These are phyloP conservation scores for Zele albiditarsus DNA, from an alignment of 2,888 invertebrate genomes.

Conservation along the genomic window DNA sequence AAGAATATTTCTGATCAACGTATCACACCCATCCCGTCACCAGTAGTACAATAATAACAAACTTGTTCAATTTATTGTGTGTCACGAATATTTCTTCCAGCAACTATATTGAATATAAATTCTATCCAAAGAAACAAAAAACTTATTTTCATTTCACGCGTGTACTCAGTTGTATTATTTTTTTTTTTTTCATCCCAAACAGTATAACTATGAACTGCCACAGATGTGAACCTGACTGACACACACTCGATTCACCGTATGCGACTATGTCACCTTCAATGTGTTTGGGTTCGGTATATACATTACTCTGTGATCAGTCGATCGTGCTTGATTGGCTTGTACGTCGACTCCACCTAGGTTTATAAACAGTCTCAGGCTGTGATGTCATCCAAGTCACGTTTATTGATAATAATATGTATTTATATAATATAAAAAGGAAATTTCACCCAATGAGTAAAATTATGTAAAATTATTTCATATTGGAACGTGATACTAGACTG, in stretches of 20 bases:
- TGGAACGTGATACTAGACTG: no score
- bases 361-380: conserved; percentile 19
- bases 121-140: not conserved
- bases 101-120: not conserved
- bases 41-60: not conserved
- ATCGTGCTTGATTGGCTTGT: conserved; percentile 56
- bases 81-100: not conserved
- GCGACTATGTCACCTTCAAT: conserved; percentile 44
- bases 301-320: conserved; percentile 57
- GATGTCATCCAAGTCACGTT: conserved; percentile 23
- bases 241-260: conserved; percentile 11
- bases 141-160: not conserved
- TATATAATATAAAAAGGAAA: not conserved
- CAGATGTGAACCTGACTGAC: conserved; percentile 29
- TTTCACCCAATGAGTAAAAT: not conserved
- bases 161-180: not conserved
- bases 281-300: not conserved
- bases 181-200: not conserved
- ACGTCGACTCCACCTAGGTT: conserved; percentile 34
- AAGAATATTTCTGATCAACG: not conserved
- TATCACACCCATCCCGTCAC: not conserved
- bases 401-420: conserved; percentile 21
- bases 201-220: not conserved
- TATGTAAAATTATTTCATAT: not conserved
- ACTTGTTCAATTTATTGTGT: not conserved